Percentiles rank a stretch among this genome's conserved stretches.
Evolutionary conservation across 2,113 vertebrate species (phyloP).

Genomic region (Catharus bicknelli): DNA sequence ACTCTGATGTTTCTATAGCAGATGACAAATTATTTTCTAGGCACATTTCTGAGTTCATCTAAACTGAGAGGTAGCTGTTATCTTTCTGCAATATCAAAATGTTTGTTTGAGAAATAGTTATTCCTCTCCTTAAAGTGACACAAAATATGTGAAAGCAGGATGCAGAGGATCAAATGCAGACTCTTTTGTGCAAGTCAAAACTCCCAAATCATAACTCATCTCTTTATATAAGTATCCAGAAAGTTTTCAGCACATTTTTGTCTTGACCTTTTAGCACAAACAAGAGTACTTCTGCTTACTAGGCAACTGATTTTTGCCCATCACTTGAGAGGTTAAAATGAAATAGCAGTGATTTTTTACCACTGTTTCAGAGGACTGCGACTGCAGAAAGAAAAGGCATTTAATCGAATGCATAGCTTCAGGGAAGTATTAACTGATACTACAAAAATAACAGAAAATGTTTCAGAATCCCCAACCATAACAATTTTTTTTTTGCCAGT

Average conservation of each 20-base stretch:
- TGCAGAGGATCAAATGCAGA: not conserved
- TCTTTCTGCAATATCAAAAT: slow-evolving; percentile 42
- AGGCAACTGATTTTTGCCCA: slow-evolving; percentile 28
- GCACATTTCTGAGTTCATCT: slow-evolving; percentile 28
- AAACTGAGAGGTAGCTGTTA: slow-evolving; percentile 36
- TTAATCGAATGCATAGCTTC: not conserved
- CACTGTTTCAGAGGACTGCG: not conserved
- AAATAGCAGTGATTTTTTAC: slow-evolving; percentile 18
- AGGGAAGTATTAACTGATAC: slow-evolving; percentile 13
- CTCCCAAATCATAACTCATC: not conserved
- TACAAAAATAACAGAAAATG: slow-evolving; percentile 24
- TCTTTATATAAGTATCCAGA: not conserved
- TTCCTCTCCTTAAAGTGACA: slow-evolving; percentile 14
- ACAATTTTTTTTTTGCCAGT: not conserved
- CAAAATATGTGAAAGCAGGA: not conserved
- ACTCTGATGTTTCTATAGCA: slow-evolving; percentile 20
- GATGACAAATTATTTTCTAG: slow-evolving; percentile 28
- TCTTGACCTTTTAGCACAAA: slow-evolving; percentile 29
- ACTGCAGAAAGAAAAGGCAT: not conserved
- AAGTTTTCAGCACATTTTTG: slow-evolving; percentile 23
- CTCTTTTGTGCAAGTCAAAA: not conserved
- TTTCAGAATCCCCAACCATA: not conserved
- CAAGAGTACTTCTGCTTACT: not conserved
- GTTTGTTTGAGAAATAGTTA: slow-evolving; percentile 5
- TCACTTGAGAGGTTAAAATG: slow-evolving; percentile 4